Conservation (phyloP, 2,113 vertebrate species). For the Mormyrus iriodes region DNA sequence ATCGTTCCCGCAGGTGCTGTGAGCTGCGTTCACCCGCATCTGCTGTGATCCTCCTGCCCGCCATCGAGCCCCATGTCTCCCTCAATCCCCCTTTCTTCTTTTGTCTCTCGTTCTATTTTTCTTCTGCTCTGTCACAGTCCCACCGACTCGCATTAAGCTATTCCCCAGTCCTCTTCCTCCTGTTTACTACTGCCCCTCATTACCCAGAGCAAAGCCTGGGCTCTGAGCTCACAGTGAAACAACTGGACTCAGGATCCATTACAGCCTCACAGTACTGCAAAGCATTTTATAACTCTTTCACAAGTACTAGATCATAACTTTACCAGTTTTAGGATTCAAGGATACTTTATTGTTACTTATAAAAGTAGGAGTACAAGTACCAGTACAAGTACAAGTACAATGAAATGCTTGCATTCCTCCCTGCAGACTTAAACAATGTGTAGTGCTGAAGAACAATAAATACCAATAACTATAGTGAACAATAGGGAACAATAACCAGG, state of each 20-base stretch:
- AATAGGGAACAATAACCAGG: not conserved
- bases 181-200: not conserved
- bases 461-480: not conserved
- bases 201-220: not conserved
- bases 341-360: not conserved
- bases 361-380: not conserved
- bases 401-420: not conserved
- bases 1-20: slow-evolving; percentile 8
- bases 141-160: not conserved
- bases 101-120: not conserved
- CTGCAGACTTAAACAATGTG: not conserved
- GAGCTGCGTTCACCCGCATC: not conserved
- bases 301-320: not conserved
- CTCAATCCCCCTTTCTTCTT: not conserved
- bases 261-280: not conserved
- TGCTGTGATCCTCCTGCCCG: not conserved
- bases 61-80: not conserved
- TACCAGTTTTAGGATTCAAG: not conserved
- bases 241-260: not conserved
- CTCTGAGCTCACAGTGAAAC: not conserved
- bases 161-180: not conserved
- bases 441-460: not conserved
- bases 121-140: not conserved
- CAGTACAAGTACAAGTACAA: not conserved
- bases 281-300: not conserved